Conservation (phyloP, 2,888 invertebrate genomes). For the Pyrrhosoma nymphula region DNA sequence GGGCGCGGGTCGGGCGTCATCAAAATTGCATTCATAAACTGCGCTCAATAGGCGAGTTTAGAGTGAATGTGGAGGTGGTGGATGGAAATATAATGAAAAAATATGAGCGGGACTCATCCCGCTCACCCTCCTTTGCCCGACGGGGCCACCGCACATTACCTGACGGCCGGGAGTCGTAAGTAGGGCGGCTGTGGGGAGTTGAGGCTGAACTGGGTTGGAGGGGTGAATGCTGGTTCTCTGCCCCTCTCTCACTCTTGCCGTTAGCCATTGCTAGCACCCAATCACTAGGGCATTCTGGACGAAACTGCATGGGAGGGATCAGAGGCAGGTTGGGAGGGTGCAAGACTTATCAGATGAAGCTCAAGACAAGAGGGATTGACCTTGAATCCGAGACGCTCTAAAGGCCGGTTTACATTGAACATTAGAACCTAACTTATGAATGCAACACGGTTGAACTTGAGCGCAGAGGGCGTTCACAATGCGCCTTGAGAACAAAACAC, state of each 20-base stretch:
- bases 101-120: background rate
- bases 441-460: no score
- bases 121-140: background rate
- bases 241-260: no score
- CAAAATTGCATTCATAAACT: constrained; percentile 57
- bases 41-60: constrained; percentile 29
- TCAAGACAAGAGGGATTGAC: background rate
- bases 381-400: background rate
- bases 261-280: background rate
- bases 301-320: background rate
- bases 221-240: background rate
- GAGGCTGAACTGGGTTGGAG: background rate
- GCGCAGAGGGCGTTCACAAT: no score
- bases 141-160: background rate
- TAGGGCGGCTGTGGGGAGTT: background rate
- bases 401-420: no score
- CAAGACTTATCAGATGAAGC: background rate
- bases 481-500: no score
- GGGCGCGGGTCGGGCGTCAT: background rate
- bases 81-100: background rate
- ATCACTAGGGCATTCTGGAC: background rate
- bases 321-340: background rate
- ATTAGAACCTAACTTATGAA: no score
- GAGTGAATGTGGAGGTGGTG: background rate
- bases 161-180: background rate